Percentiles rank a stretch among this genome's conserved stretches.
Conservation (phyloP, 1,140 invertebrate genomes). For the Papilio helenus region DNA sequence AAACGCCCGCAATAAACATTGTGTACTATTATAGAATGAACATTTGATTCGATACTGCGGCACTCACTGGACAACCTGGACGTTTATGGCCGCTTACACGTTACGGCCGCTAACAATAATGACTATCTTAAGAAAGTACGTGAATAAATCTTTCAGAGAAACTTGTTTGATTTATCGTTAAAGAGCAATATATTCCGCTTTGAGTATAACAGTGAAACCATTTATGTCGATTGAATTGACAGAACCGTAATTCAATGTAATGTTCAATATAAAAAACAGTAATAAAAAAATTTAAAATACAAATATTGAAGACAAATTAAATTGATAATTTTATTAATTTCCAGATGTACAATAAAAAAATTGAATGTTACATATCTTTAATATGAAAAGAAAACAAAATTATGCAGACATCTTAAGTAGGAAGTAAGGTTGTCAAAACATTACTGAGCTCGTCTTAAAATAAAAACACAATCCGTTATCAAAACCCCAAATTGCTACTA, state of each 20-base stretch:
- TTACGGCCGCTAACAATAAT: constrained; percentile 35
- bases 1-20: constrained; percentile 36
- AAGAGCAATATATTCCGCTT: not conserved
- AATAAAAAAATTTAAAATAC: not conserved
- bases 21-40: constrained; percentile 23
- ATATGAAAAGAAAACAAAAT: too few relatives aligned
- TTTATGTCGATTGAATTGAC: not conserved
- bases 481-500: constrained; percentile 1
- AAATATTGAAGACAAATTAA: too few relatives aligned
- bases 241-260: not conserved
- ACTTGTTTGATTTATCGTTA: constrained; percentile 32
- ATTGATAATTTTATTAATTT: too few relatives aligned
- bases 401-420: not conserved
- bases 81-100: constrained; percentile 25
- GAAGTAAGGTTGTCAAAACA: not conserved
- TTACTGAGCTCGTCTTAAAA: constrained; percentile 1
- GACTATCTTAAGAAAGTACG: constrained; percentile 34
- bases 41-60: constrained; percentile 32
- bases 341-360: too few relatives aligned
- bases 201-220: not conserved
- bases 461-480: constrained; percentile 7
- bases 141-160: constrained; percentile 37
- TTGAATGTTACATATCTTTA: too few relatives aligned
- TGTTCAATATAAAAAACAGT: not conserved
- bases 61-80: constrained; percentile 29